Evolutionary conservation across 2,888 invertebrate species (phyloP).

Genomic region (Tipula helvola): DNA sequence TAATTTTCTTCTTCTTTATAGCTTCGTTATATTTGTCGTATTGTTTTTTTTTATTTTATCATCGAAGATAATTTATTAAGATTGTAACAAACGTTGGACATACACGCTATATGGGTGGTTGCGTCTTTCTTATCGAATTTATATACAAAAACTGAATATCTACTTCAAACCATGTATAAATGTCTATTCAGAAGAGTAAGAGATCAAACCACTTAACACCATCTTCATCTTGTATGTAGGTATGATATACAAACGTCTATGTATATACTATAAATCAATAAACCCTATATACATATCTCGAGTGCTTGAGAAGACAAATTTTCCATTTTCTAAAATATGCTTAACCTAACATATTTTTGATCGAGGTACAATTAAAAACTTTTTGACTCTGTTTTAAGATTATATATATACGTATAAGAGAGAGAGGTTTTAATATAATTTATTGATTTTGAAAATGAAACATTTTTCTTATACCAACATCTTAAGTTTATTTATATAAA

Average conservation of each 20-base stretch:
- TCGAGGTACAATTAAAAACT: background rate
- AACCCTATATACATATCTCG: background rate
- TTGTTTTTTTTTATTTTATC: background rate
- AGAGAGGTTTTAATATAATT: background rate
- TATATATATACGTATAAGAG: background rate
- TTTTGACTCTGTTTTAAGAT: background rate
- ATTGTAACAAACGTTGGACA: background rate
- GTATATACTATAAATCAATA: background rate
- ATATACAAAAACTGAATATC: background rate
- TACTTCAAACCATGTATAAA: background rate
- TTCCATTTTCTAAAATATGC: background rate
- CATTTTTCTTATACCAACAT: background rate
- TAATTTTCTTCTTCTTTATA: background rate
- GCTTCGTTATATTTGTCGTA: background rate
- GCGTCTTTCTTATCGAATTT: background rate
- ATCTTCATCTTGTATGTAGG: background rate
- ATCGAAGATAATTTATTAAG: conserved; percentile 4
- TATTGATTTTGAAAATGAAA: background rate
- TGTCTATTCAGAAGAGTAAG: background rate
- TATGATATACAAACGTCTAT: background rate
- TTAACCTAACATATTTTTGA: background rate
- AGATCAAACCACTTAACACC: conserved; percentile 4
- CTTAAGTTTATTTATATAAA: background rate
- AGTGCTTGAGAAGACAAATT: background rate
- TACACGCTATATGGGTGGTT: background rate